Evolutionary conservation across 1,140 invertebrate species (phyloP), one percentile per base, ranked within the genome.

Genomic region (Laodelphax striatellus): DNA sequence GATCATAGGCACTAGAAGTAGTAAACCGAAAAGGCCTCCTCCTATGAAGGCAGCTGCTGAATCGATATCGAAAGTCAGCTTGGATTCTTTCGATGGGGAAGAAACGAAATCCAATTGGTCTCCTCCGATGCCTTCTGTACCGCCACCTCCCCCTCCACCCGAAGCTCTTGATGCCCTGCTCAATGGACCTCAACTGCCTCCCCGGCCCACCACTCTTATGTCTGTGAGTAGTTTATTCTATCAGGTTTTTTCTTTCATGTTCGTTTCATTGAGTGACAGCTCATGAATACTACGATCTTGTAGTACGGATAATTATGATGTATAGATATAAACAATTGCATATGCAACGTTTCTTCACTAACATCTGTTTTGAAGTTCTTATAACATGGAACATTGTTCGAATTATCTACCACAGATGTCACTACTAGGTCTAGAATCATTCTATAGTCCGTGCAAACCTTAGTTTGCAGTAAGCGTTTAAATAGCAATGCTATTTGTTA

Each of bases 101-200:
- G 38, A 28, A 2, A n/a, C 24, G 22, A 38, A 38, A 13, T 9
- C 34, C 24, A 67, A 71, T 28, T 67, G 70, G 6, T 88, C 87
- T 52, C 85, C 84, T 0, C 87, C 87, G 0, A 90, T 89, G 87
- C 87, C 87, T 6, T 79, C 78, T 16, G 78, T 84, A 56, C 85
- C 86, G 9, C 84, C 87, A 1, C 87, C 87, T 6, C 81, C 85
- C 14, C 84, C 83, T 9, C 84, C 86, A 0, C 68, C 76, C 38
- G 74, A 79, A 28, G 68, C 76, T 62, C 70, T 75, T 66, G 64
- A 71, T 52, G 60, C 74, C 21, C 53, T 72, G 2, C 67, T 67
- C 24, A 66, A 72, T 31, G 60, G 58, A 8, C 63, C 67, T 43
- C 42, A 56, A 50, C 17, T 67, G n/a, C 65, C 65, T 9, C 62